Evolutionary conservation across 2,888 invertebrate genomes (phyloP).

Genomic region (Parascotia fuliginaria): DNA sequence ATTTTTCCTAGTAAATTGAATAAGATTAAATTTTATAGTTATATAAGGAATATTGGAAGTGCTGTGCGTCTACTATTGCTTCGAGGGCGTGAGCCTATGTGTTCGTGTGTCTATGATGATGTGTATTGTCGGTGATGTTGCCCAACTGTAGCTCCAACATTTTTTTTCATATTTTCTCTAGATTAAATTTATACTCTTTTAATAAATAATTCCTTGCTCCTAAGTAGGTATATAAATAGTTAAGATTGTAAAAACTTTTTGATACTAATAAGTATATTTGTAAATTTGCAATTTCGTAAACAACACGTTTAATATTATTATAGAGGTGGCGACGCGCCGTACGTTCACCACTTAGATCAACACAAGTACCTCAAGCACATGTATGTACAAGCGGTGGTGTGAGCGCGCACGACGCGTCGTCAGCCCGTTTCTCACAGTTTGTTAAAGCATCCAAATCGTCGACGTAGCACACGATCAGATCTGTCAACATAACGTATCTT

Average conservation of each 20-base stretch:
- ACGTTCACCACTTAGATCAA: no score
- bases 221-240: conserved; percentile 30
- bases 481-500: neutral
- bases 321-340: conserved; percentile 7
- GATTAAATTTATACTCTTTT: conserved; percentile 36
- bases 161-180: conserved; percentile 30
- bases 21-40: no score
- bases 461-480: neutral
- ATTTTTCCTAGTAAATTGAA: no score
- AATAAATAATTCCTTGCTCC: conserved; percentile 27
- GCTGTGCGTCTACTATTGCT: no score
- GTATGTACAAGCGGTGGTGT: no score
- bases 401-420: neutral
- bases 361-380: no score
- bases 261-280: conserved; percentile 47
- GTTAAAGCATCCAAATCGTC: conserved; percentile 14
- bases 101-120: no score
- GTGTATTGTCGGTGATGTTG: neutral
- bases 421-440: conserved; percentile 5
- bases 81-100: no score
- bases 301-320: conserved; percentile 39
- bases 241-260: conserved; percentile 48
- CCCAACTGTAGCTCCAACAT: conserved; percentile 8
- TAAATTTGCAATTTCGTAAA: conserved; percentile 45
- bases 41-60: no score